A percentile compares a stretch with the other conserved stretches of the same genome.
These are phyloP conservation scores for Drosophila rufa DNA, from an alignment of 1,140 invertebrate species.

Conservation along the genomic window DNA sequence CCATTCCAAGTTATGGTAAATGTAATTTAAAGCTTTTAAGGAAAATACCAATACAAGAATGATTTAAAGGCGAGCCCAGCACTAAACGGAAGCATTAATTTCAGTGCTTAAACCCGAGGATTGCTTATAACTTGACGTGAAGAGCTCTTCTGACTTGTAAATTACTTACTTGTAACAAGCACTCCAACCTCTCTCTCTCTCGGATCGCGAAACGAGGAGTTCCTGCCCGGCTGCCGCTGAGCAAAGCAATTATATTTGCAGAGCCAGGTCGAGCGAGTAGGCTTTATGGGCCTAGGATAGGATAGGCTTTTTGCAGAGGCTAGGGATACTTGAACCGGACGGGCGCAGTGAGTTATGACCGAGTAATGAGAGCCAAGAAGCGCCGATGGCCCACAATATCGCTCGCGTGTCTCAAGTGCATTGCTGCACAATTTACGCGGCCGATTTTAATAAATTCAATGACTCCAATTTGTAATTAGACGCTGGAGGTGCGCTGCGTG, in stretches of 20 bases:
- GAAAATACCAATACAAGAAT: neutral
- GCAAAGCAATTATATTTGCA: constrained; percentile 32
- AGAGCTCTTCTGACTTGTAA: constrained; percentile 10
- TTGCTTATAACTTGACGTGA: constrained; percentile 10
- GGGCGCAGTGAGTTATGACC: constrained; percentile 74
- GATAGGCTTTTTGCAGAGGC: constrained; percentile 10
- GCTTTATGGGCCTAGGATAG: constrained; percentile 15
- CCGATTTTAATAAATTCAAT: constrained; percentile 83
- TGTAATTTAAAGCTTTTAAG: too few species aligned
- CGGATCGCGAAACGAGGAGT: constrained; percentile 4
- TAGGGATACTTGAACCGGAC: constrained; percentile 43
- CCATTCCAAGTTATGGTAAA: too few species aligned
- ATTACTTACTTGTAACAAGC: constrained; percentile 16
- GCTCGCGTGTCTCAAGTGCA: constrained; percentile 75
- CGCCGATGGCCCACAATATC: constrained; percentile 55
- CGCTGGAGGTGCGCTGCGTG: constrained; percentile 79
- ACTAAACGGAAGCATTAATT: constrained; percentile 5
- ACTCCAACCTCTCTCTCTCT: neutral
- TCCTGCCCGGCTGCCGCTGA: constrained; percentile 2
- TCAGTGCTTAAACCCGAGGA: neutral
- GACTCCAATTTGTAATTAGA: constrained; percentile 84
- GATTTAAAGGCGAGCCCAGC: neutral
- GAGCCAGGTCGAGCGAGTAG: constrained; percentile 18
- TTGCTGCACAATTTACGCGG: constrained; percentile 64
- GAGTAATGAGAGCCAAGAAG: constrained; percentile 51